A percentile compares a stretch with the other conserved stretches of the same genome.
Conservation (phyloP, 2,113 vertebrate genomes). For the Microcebus lehilahytsara region DNA sequence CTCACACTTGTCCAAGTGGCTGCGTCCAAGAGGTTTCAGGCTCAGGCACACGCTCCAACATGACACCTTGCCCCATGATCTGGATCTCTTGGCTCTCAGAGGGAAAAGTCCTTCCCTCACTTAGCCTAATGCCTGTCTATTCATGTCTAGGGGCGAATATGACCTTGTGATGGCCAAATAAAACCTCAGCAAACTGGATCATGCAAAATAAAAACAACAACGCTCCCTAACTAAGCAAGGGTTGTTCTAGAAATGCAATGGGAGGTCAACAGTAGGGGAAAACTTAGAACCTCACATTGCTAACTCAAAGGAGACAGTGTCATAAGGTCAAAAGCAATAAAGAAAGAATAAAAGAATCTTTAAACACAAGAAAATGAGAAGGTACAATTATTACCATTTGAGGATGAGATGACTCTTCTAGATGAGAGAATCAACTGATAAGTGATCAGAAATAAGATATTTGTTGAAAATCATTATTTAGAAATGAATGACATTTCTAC, state of each 20-base stretch:
- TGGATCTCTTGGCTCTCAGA: neutral
- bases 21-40: neutral
- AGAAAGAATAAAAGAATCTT: neutral
- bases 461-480: conserved; percentile 33
- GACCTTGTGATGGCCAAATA: neutral
- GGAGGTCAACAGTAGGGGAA: neutral
- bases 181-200: conserved; percentile 16
- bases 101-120: neutral
- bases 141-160: neutral
- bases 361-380: conserved; percentile 23
- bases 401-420: neutral
- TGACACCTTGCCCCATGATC: neutral
- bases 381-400: neutral
- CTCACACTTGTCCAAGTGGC: neutral
- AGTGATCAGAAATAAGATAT: neutral
- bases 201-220: neutral
- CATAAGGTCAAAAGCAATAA: neutral
- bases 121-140: neutral
- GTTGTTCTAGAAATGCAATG: neutral
- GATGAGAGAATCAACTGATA: neutral
- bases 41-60: neutral
- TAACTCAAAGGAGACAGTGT: neutral
- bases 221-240: neutral
- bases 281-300: neutral
- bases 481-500: conserved; percentile 1